Evolutionary conservation across 1,140 invertebrate genomes (phyloP), one percentile per base, ranked within the genome.

Genomic region (Vollenhovia emeryi): DNA sequence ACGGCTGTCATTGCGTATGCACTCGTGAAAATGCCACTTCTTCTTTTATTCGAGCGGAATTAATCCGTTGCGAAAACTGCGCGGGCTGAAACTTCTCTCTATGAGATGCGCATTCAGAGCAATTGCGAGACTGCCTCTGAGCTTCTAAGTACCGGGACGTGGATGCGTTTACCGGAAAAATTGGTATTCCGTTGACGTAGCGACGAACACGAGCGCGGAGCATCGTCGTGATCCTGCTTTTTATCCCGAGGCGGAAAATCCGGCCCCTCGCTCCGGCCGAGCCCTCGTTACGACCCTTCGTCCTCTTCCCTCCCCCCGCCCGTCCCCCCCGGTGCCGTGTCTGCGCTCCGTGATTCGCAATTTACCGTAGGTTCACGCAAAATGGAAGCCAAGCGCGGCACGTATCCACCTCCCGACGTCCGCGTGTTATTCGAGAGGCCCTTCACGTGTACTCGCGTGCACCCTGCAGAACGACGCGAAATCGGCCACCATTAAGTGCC

Each of bases 111-210:
- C 66, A 18, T 73, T 57, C 50, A 15, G 66, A 45, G 78, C 78
- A 59, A 82, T 82, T 82, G 78, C 78, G 66, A 82, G 66, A 43
- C 52, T 57, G 78, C 50, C n/a, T 40, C 50, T 71, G 66, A 55
- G 66, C 50, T 80, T 71, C 64, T 82, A 82, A 82, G 78, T 71
- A 82, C 48, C 60, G 40, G 30, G 21, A 78, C 74, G 75, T 74
- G 52, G 59, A 52, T 84, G 86, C 74, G 69, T 52, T 75, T 69
- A 40, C 21, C 48, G 64, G 36, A 88, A 88, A 87, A 88, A 88
- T 88, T 88, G 86, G 84, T 88, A 88, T 88, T 88, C 87, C 86
- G 66, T 15, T 48, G 86, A 88, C 66, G 74, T 52, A n/a, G 50
- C 48, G 80, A 60, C 86, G 68, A 73, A 83, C 78, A 88, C 86